Evolutionary conservation across 2,888 invertebrate species (phyloP).

Genomic region (Acrobasis consociella): DNA sequence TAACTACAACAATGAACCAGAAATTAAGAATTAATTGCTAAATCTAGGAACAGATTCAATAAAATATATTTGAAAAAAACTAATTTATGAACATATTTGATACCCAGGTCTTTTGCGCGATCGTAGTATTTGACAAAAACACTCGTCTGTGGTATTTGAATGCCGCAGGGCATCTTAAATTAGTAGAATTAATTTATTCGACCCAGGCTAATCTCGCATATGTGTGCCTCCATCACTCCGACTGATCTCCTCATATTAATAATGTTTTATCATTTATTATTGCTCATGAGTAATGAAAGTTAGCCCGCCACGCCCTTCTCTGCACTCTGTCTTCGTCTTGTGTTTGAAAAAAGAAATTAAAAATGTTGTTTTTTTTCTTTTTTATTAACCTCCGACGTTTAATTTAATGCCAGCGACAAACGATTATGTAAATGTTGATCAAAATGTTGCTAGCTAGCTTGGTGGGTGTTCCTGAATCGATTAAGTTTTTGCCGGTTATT

Average conservation of each 20-base stretch:
- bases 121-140: slow-evolving; percentile 21
- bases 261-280: slow-evolving; percentile 83
- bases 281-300: slow-evolving; percentile 80
- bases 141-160: slow-evolving; percentile 21
- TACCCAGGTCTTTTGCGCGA: neutral
- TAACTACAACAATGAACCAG: no score
- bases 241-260: slow-evolving; percentile 77
- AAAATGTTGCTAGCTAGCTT: slow-evolving; percentile 40
- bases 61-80: slow-evolving; percentile 11
- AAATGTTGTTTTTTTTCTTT: slow-evolving; percentile 51
- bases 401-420: slow-evolving; percentile 69
- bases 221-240: slow-evolving; percentile 65
- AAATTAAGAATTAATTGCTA: neutral
- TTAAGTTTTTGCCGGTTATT: slow-evolving; percentile 37
- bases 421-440: slow-evolving; percentile 59
- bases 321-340: slow-evolving; percentile 77
- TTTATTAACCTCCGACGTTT: slow-evolving; percentile 59
- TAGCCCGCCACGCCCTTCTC: slow-evolving; percentile 74
- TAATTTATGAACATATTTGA: slow-evolving; percentile 19
- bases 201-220: slow-evolving; percentile 66
- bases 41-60: slow-evolving; percentile 20
- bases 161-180: slow-evolving; percentile 59
- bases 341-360: slow-evolving; percentile 64
- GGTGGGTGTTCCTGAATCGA: slow-evolving; percentile 56
- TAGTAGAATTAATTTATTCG: slow-evolving; percentile 79